Percentiles rank a stretch among this genome's conserved stretches.
Conservation (phyloP, 2,113 vertebrate genomes). For the Saccopteryx leptura region DNA sequence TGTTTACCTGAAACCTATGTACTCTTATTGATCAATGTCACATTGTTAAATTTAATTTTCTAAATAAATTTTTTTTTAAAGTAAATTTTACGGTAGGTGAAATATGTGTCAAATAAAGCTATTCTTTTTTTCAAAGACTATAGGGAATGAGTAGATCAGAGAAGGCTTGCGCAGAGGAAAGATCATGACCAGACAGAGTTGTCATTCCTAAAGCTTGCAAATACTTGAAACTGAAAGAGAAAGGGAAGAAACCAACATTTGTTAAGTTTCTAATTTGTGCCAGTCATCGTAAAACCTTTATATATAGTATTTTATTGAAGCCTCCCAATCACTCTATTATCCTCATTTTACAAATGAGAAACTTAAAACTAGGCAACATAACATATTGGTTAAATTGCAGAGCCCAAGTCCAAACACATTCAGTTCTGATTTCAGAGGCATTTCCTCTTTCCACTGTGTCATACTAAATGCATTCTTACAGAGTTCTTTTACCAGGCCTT, state of each 20-base stretch:
- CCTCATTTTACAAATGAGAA: background rate
- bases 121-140: background rate
- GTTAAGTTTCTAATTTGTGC: background rate
- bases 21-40: too few species aligned
- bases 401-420: conserved; percentile 23
- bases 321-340: background rate
- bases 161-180: background rate
- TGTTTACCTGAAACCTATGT: too few species aligned
- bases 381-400: background rate
- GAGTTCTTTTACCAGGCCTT: background rate
- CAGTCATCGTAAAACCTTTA: background rate
- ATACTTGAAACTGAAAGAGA: background rate
- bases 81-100: background rate
- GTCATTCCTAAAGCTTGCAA: background rate
- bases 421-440: conserved; percentile 39
- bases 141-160: background rate
- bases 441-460: background rate
- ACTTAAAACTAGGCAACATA: background rate
- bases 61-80: too few species aligned
- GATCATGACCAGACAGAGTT: background rate
- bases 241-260: background rate
- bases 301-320: background rate
- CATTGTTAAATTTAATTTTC: too few species aligned
- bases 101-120: background rate
- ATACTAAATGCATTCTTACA: background rate